Conservation (phyloP, 2,888 invertebrate species). For the Eurytoma californica region DNA sequence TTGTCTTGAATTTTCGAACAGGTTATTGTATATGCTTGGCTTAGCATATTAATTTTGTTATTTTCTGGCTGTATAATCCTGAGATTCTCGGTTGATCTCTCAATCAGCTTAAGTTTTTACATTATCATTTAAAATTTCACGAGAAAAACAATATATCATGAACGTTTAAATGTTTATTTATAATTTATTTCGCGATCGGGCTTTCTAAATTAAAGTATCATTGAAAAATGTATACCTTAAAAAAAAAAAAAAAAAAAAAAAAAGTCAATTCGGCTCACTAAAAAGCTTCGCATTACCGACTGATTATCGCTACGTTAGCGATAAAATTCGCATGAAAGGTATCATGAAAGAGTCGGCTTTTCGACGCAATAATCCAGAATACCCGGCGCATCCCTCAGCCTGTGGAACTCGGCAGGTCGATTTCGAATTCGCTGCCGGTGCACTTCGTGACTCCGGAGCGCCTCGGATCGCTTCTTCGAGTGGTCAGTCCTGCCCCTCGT, state of each 20-base stretch:
- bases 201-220: too few relatives aligned
- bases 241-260: background rate
- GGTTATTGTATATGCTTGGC: background rate
- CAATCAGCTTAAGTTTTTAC: too few relatives aligned
- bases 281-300: too few relatives aligned
- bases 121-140: too few relatives aligned
- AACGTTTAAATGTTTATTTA: too few relatives aligned
- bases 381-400: conserved; percentile 14
- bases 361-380: background rate
- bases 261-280: too few relatives aligned
- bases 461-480: conserved; percentile 19
- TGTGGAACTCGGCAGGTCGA: background rate
- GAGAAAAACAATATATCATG: too few relatives aligned
- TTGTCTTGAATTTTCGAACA: background rate
- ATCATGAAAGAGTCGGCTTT: background rate
- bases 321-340: background rate
- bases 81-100: too few relatives aligned
- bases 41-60: background rate
- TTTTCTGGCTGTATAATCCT: background rate
- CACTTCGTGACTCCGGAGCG: conserved; percentile 19
- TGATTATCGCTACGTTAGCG: background rate
- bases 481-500: conserved; percentile 25
- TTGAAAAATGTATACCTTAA: too few relatives aligned
- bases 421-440: conserved; percentile 20
- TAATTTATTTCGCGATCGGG: too few relatives aligned